Evolutionary conservation across 2,113 vertebrate species (phyloP), one percentile per base, ranked within the genome.

Genomic region (Limnothrissa miodon): DNA sequence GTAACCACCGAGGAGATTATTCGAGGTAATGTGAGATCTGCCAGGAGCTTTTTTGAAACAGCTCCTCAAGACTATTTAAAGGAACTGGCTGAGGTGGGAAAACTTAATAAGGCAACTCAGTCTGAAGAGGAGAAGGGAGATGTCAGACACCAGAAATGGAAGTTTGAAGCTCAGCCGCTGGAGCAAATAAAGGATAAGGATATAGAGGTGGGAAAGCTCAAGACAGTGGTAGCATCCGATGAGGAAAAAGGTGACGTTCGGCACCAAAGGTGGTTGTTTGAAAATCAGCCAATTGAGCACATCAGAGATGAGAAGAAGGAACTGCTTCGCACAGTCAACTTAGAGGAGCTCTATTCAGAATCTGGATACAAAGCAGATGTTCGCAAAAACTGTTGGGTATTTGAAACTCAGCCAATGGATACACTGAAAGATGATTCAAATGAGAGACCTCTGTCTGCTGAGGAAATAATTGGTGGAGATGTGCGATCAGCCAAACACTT

Each of bases 351-450:
- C 82, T 93, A 96, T 66, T 92, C 87, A 39, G 95, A 92, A 81
- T 96, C 96, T 39, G 93, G 91, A 89, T 95, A 90, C 82, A 94
- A 88, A 84, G 90, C 92, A 44, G 92, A 94, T 80, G 92, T 94
- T 42, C 92, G 92, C 23, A 94, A 89, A 87, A 93, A 97, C 87
- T 96, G 96, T 87, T 95, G 94, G 96, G 92, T 96, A 84, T 98
- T 98, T 92, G 97, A 97, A 91, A 97, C 96, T 0, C 95, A 96
- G 83, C 94, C 96, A 82, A 94, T 97, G 93, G 96, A 97, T 83
- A 90, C 91, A 78, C 91, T 97, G 62, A 97, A 96, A 90, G 95
- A 96, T 82, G 88, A 90, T 84, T 89, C 94, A 83, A 94, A 96
- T 85, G 48, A 89, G 86, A 91, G 78, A 33, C 78, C 89, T 81